Conservation (phyloP, 2,888 invertebrate species). For the Hecatera dysodea region DNA sequence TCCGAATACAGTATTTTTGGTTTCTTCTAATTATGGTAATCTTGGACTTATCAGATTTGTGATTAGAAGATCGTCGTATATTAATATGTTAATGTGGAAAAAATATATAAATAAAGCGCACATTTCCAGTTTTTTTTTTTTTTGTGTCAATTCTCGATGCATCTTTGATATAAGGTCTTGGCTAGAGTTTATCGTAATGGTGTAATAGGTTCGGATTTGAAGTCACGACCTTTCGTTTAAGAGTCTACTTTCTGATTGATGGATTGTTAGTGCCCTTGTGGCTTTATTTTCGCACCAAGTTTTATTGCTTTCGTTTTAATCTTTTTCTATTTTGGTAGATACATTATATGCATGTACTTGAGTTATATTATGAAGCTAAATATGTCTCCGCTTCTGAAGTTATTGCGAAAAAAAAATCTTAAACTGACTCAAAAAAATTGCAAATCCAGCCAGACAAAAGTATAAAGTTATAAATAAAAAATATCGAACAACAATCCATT, state of each 20-base stretch:
- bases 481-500: constrained; percentile 63
- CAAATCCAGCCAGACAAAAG: constrained; percentile 50
- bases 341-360: neutral
- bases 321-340: neutral
- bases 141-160: constrained; percentile 3
- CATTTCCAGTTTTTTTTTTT: constrained; percentile 33
- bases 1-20: constrained; percentile 53
- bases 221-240: constrained; percentile 53
- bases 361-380: neutral
- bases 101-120: constrained; percentile 44
- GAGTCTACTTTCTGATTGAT: constrained; percentile 46
- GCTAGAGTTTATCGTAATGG: constrained; percentile 30
- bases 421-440: constrained; percentile 28
- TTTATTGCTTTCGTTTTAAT: neutral
- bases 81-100: constrained; percentile 55
- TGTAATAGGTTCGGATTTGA: constrained; percentile 38
- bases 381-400: neutral
- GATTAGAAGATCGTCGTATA: constrained; percentile 50
- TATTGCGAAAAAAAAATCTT: neutral
- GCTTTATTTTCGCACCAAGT: constrained; percentile 62
- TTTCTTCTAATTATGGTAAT: constrained; percentile 60
- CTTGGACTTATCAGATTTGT: constrained; percentile 57
- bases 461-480: constrained; percentile 57
- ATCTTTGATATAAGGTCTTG: constrained; percentile 8
- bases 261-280: constrained; percentile 24